A percentile compares a stretch with the other conserved stretches of the same genome.
These are phyloP conservation scores for Diploscapter pachys DNA, from an alignment of 1,140 invertebrate genomes.

Conservation along the genomic window DNA sequence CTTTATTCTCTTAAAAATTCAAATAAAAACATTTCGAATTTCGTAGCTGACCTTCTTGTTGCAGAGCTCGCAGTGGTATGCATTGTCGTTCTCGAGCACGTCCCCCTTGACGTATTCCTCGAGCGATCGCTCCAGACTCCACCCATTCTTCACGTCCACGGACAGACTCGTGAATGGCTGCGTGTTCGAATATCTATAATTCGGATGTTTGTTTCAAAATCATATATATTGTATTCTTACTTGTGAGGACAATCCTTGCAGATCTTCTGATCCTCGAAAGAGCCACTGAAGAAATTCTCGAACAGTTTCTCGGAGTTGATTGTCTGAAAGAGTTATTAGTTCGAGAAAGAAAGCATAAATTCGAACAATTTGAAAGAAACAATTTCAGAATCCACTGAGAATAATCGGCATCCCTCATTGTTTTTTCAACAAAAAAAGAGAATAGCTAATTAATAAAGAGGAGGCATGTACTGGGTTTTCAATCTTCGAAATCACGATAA, in stretches of 20 bases:
- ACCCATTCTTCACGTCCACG: slow-evolving; percentile 95
- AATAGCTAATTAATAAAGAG: too few species aligned
- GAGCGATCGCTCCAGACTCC: slow-evolving; percentile 90
- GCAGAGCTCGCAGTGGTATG: slow-evolving; percentile 98
- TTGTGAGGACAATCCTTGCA: slow-evolving; percentile 97
- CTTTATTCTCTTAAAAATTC: too few species aligned
- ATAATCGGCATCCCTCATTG: too few species aligned
- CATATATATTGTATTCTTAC: slow-evolving; percentile 63
- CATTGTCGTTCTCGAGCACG: slow-evolving; percentile 92
- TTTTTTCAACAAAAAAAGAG: too few species aligned
- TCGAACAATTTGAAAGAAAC: too few species aligned
- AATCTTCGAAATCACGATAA: too few species aligned
- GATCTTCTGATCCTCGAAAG: slow-evolving; percentile 97
- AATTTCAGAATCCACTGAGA: too few species aligned
- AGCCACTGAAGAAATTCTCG: slow-evolving; percentile 88
- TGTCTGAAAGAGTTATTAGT: slow-evolving; percentile 70
- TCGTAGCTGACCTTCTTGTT: slow-evolving; percentile 83
- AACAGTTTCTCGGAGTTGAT: slow-evolving; percentile 85
- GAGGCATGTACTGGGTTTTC: too few species aligned
- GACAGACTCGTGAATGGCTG: slow-evolving; percentile 96
- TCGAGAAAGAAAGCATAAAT: neutral
- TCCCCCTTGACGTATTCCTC: slow-evolving; percentile 98
- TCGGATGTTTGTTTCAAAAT: slow-evolving; percentile 4
- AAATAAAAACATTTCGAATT: neutral
- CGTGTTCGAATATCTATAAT: slow-evolving; percentile 77